A percentile compares a stretch with the other conserved stretches of the same genome.
phyloP scores from a whole-genome alignment of 2,113 vertebrate genomes.

The Poecile atricapillus region DNA sequence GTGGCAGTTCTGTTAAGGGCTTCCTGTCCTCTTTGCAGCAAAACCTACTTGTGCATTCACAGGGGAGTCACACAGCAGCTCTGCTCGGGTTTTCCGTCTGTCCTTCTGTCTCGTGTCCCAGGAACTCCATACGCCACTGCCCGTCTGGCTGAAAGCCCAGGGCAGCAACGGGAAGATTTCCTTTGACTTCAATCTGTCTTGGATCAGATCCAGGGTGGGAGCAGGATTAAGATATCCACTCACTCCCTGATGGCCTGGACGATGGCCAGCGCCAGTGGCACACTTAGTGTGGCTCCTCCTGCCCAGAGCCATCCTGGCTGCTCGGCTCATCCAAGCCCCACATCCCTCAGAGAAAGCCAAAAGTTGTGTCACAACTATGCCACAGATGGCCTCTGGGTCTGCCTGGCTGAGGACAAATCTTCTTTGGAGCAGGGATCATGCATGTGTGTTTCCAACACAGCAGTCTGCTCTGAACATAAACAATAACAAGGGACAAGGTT shows the following conservation, averaged over 20 bases:
- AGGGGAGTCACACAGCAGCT: background rate
- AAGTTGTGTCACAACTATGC: fast-evolving
- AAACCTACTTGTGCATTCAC: fast-evolving
- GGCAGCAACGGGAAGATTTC: background rate
- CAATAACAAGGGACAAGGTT: background rate
- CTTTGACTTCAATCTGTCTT: background rate
- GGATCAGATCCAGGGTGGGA: background rate
- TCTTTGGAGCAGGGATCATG: background rate
- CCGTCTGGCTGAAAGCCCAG: background rate
- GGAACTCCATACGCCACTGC: background rate
- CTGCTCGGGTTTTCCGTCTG: background rate
- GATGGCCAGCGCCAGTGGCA: background rate
- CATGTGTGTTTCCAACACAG: fast-evolving
- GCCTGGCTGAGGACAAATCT: background rate
- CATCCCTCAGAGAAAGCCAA: background rate
- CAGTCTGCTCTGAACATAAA: background rate
- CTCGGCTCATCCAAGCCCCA: background rate
- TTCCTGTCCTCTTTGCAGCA: background rate
- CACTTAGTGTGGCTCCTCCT: background rate
- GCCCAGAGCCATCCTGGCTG: background rate
- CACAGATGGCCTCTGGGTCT: background rate
- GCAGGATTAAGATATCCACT: constrained; percentile 6
- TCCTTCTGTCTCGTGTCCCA: background rate
- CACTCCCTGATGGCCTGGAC: background rate
- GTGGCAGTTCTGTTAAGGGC: fast-evolving